These are phyloP conservation scores for Archocentrus centrarchus DNA, from an alignment of 2,113 vertebrate genomes.

Conservation along the genomic window DNA sequence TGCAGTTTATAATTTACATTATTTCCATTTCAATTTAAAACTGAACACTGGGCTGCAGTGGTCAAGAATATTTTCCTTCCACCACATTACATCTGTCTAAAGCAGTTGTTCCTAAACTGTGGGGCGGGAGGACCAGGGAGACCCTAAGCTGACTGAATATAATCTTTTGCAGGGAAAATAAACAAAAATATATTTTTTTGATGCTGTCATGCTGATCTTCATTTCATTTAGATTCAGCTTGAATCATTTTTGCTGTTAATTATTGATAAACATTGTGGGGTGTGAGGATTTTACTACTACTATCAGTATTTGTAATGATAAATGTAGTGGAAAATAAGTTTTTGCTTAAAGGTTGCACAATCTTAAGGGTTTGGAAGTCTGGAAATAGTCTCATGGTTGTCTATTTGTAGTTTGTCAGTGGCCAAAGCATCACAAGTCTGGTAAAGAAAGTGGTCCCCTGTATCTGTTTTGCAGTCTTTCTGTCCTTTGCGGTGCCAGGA, in stretches of 20 bases:
- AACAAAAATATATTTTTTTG: background rate
- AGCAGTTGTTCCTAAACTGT: background rate
- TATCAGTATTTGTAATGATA: background rate
- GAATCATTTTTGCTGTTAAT: background rate
- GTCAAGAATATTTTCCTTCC: background rate
- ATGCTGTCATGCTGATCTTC: background rate
- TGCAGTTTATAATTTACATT: background rate
- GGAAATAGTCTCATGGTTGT: background rate
- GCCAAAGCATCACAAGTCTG: background rate
- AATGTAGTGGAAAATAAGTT: background rate
- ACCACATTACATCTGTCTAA: slow-evolving; percentile 2
- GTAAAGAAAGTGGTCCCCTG: background rate
- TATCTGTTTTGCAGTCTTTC: slow-evolving; percentile 56
- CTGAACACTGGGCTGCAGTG: slow-evolving; percentile 3
- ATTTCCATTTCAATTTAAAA: too few relatives aligned
- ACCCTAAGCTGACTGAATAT: background rate
- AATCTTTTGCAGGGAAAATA: background rate
- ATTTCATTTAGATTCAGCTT: background rate
- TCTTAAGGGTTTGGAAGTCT: background rate
- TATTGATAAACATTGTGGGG: background rate
- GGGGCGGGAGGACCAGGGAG: background rate
- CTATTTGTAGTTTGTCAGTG: background rate
- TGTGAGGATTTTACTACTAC: background rate
- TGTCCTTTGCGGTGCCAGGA: slow-evolving; percentile 61
- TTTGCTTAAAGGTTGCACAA: background rate